Evolutionary conservation across 2,797 vertebrate genomes (phyloP).

Genomic region (Acipenser ruthenus): DNA sequence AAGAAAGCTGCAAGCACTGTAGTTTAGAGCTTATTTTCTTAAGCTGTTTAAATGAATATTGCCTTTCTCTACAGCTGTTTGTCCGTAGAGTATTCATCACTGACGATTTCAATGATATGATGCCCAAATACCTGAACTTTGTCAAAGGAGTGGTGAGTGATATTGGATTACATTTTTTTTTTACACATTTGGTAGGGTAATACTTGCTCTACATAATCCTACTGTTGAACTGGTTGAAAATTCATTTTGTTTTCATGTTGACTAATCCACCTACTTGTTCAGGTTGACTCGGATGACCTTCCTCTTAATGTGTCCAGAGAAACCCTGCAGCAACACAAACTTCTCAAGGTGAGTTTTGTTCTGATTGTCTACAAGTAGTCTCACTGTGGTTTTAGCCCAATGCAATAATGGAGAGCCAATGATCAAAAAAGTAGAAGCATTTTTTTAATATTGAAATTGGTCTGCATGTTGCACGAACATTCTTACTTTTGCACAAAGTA

Average conservation of each 20-base stretch:
- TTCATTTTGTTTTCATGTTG: too few relatives aligned
- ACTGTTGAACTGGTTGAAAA: too few relatives aligned
- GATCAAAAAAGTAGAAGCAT: background rate
- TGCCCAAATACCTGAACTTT: constrained; percentile 98
- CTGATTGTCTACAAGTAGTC: constrained; percentile 44
- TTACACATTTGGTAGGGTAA: background rate
- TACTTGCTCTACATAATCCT: background rate
- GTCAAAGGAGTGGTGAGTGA: constrained; percentile 93
- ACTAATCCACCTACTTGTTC: background rate
- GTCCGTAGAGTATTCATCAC: constrained; percentile 93
- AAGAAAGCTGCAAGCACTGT: too few relatives aligned
- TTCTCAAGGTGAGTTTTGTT: constrained; percentile 76
- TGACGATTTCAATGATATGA: constrained; percentile 98
- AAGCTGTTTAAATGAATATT: background rate
- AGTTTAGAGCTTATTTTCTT: background rate
- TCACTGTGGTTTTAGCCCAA: background rate
- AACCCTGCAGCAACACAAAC: constrained; percentile 95
- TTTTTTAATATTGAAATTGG: too few relatives aligned
- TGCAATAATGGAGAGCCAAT: background rate
- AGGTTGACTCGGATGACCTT: constrained; percentile 98
- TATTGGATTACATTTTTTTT: background rate
- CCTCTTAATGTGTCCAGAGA: constrained; percentile 96
- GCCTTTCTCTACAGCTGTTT: constrained; percentile 45
- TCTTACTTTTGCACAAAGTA: too few relatives aligned
- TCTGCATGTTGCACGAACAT: too few relatives aligned